Evolutionary conservation across 2,113 vertebrate genomes (phyloP).

Genomic region (Chionodraco myersi): DNA sequence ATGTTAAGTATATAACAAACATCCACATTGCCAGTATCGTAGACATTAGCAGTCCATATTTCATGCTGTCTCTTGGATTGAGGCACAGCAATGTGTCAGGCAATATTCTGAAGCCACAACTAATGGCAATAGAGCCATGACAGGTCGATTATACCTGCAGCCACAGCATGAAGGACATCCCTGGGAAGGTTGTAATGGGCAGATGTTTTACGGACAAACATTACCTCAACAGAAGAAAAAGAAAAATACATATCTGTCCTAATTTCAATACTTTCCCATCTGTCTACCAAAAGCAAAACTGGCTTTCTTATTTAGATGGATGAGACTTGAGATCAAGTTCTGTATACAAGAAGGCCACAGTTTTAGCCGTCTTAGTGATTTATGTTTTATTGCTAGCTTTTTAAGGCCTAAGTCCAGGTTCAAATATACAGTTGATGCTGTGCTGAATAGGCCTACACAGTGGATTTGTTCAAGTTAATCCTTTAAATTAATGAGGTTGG

Average conservation of each 20-base stretch:
- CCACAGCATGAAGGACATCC: constrained; percentile 32
- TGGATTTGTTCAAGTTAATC: no score
- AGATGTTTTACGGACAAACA: constrained; percentile 5
- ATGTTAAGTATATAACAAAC: neutral
- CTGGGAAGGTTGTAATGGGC: constrained; percentile 22
- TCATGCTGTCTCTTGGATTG: neutral
- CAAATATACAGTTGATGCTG: neutral
- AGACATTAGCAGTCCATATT: neutral
- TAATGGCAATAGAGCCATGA: constrained; percentile 35
- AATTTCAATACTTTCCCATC: neutral
- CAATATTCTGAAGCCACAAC: constrained; percentile 4
- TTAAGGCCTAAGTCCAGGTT: neutral
- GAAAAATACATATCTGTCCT: neutral
- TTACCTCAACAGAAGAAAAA: neutral
- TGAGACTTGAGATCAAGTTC: neutral
- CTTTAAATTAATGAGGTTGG: no score
- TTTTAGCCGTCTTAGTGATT: neutral
- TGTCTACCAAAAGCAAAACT: neutral
- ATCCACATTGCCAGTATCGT: neutral
- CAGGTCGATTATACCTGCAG: constrained; percentile 35
- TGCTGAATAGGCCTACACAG: no score
- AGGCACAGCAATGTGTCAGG: constrained; percentile 18
- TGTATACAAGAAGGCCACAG: neutral
- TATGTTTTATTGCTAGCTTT: neutral
- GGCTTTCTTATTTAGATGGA: neutral